These are phyloP conservation scores for Chrysodeixis includens DNA, from an alignment of 2,888 invertebrate species.

Conservation along the genomic window DNA sequence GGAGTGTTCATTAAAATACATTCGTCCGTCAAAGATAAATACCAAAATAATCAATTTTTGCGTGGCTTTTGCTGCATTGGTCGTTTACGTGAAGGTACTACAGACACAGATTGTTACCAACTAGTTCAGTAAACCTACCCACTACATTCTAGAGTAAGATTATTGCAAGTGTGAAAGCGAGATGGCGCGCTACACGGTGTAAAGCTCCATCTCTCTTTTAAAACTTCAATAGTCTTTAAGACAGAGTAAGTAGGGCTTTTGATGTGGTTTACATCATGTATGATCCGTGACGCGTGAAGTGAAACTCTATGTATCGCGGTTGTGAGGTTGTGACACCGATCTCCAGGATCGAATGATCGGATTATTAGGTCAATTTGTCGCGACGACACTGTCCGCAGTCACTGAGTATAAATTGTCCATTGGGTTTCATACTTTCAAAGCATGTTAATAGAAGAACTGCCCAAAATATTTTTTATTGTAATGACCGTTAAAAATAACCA, in stretches of 20 bases:
- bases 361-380: slow-evolving; percentile 44
- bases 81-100: slow-evolving; percentile 29
- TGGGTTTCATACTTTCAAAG: not conserved
- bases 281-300: slow-evolving; percentile 34
- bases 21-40: slow-evolving; percentile 13
- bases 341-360: slow-evolving; percentile 3
- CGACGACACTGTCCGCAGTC: slow-evolving; percentile 6
- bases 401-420: not conserved
- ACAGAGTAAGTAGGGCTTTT: no score
- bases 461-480: not conserved
- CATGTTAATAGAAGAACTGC: not conserved
- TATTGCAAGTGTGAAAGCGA: no score
- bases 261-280: not conserved
- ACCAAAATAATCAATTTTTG: slow-evolving; percentile 9
- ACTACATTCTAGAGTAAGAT: no score
- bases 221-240: no score
- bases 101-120: slow-evolving; percentile 22
- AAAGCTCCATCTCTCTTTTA: no score
- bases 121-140: slow-evolving; percentile 18
- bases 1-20: slow-evolving; percentile 7
- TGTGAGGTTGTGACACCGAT: slow-evolving; percentile 40
- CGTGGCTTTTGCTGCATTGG: slow-evolving; percentile 22
- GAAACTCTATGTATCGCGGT: slow-evolving; percentile 43
- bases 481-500: no score
- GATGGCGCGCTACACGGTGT: no score